Base-by-base conservation (phyloP, 2,113 vertebrate species). In the Menidia beryllina region DNA sequence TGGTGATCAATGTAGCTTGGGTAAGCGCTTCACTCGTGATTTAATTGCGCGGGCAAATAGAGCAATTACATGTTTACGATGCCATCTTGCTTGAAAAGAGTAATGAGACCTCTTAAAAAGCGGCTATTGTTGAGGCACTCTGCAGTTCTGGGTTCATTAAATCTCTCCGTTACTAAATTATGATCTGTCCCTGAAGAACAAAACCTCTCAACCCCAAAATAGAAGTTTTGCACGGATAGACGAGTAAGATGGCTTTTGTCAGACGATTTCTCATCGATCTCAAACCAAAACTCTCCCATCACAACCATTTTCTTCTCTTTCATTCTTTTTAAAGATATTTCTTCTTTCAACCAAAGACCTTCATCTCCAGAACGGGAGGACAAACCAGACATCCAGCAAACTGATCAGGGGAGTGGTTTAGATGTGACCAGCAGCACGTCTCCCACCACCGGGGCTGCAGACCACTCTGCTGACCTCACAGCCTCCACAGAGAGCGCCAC, bases 1-100 rank as follows among this genome's bases (percentile, higher is more conserved):
- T 13, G 41, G 43, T 58, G 79, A 86, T 81, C 84, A 68, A 64
- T 66, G 36, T 17, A 77, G 72, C 75, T 49, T 85, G 0, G 86
- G 87, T 89, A 68, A 82, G 84, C 69, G 50, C 3, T 57, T n/a
- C 45, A 39, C 15, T 39, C 4, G 1, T 39, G 49, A 62, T 66
- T 54, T 3, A 38, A 71, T 13, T 55, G 15, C 63, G 19, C 53
- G 11, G 43, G 55, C 59, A 11, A 66, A 56, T 38, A 21, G 48
- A 41, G 23, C 61, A 66, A 54, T 62, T 51, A 69, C 5, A n/a
- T 41, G 56, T 50, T 69, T 47, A 58, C 17, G 60, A 51, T 54
- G 50, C 17, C 47, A 26, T 10, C 23, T 24, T 10, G 13, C 1
- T 49, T 30, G 14, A 54, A 36, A 54, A 72, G 19, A 45, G 50